Evolutionary conservation across 2,888 invertebrate species (phyloP).

Genomic region (Craniophora ligustri): DNA sequence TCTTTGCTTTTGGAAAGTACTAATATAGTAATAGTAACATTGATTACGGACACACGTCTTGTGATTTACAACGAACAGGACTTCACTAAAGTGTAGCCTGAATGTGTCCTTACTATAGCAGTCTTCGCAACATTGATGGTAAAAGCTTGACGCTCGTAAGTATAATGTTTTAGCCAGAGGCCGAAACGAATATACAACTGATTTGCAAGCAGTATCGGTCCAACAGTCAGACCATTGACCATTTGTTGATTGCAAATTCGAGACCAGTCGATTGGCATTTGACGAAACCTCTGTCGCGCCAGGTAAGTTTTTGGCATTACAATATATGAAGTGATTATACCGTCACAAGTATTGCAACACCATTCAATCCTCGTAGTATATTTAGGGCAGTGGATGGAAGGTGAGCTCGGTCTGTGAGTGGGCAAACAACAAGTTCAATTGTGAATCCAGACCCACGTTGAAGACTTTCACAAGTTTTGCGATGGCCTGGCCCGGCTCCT

Average conservation of each 20-base stretch:
- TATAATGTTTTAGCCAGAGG: slow-evolving; percentile 46
- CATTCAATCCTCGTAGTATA: slow-evolving; percentile 66
- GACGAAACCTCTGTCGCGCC: slow-evolving; percentile 84
- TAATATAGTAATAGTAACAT: slow-evolving; percentile 38
- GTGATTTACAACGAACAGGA: slow-evolving; percentile 14
- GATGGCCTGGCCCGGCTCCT: slow-evolving; percentile 86
- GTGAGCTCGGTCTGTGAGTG: slow-evolving; percentile 90
- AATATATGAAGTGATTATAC: slow-evolving; percentile 57
- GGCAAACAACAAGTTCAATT: slow-evolving; percentile 90
- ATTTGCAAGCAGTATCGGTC: slow-evolving; percentile 57
- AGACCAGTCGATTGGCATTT: slow-evolving; percentile 78
- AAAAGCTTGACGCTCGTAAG: slow-evolving; percentile 51
- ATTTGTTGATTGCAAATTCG: slow-evolving; percentile 75
- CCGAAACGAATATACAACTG: slow-evolving; percentile 68
- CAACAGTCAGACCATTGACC: slow-evolving; percentile 52
- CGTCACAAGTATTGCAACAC: slow-evolving; percentile 70
- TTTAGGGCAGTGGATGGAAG: slow-evolving; percentile 89
- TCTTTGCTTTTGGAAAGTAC: slow-evolving; percentile 39
- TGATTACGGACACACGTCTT: slow-evolving; percentile 27
- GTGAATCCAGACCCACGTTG: slow-evolving; percentile 91
- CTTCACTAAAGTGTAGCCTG: slow-evolving; percentile 12
- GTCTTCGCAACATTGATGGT: slow-evolving; percentile 28
- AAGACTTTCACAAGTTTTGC: slow-evolving; percentile 89
- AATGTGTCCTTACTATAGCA: slow-evolving; percentile 34
- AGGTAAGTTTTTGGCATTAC: slow-evolving; percentile 75